Conservation (phyloP, 2,888 invertebrate species). For the Trissolcus brochymenae region DNA sequence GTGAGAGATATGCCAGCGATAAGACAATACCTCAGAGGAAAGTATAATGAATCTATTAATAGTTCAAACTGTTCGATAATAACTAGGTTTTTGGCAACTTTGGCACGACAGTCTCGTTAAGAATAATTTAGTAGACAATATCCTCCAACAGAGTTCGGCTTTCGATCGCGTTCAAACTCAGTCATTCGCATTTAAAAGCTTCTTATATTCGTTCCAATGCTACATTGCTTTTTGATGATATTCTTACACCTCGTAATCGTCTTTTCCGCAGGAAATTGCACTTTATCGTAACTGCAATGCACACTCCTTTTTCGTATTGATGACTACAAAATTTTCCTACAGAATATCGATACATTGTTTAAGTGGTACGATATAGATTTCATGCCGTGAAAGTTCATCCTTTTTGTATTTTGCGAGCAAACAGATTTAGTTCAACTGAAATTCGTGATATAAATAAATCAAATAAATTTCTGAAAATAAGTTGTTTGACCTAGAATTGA, state of each 20-base stretch:
- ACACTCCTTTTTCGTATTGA: no score
- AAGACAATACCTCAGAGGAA: no score
- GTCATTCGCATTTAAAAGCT: conserved; percentile 43
- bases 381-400: no score
- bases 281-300: background rate
- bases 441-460: no score
- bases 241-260: conserved; percentile 43
- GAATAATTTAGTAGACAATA: conserved; percentile 43
- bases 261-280: conserved; percentile 1
- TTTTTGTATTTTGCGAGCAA: no score
- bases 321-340: no score
- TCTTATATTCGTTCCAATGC: conserved; percentile 46
- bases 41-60: conserved; percentile 1
- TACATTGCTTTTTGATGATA: conserved; percentile 42
- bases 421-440: no score
- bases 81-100: conserved; percentile 41
- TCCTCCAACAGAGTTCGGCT: conserved; percentile 35
- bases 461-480: no score
- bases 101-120: conserved; percentile 53
- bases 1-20: no score
- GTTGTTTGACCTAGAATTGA: no score
- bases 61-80: conserved; percentile 36
- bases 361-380: no score
- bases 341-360: no score
- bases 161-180: conserved; percentile 35